These are phyloP conservation scores for Brachyrhaphis roseni DNA, from an alignment of 2,797 vertebrate genomes.

Conservation along the genomic window DNA sequence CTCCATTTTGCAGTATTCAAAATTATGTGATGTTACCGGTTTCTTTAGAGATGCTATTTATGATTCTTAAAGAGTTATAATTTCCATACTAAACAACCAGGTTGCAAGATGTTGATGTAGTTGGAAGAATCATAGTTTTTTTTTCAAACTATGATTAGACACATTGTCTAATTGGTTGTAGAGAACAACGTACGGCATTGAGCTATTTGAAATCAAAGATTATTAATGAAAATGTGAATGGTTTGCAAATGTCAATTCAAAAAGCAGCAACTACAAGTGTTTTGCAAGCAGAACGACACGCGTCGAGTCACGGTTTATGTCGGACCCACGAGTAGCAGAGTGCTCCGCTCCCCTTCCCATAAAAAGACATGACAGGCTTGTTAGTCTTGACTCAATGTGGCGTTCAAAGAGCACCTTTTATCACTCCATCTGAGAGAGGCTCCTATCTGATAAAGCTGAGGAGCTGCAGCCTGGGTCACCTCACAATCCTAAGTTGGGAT, in stretches of 20 bases:
- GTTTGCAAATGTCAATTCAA: slow-evolving; percentile 12
- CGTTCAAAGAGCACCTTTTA: slow-evolving; percentile 82
- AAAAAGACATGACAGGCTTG: slow-evolving; percentile 68
- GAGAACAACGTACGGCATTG: slow-evolving; percentile 7
- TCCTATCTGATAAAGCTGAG: slow-evolving; percentile 75
- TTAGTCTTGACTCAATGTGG: slow-evolving; percentile 55
- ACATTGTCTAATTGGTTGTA: slow-evolving; percentile 17
- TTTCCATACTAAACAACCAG: background rate
- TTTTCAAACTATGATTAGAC: slow-evolving; percentile 36
- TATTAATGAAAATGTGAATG: background rate
- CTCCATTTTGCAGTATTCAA: background rate
- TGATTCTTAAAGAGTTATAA: background rate
- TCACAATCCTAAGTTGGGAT: slow-evolving; percentile 61
- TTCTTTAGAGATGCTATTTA: background rate
- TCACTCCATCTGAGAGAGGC: slow-evolving; percentile 74
- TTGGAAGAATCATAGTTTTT: too few relatives aligned
- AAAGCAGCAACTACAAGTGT: slow-evolving; percentile 30
- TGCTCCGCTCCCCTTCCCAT: slow-evolving; percentile 59
- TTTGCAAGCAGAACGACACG: slow-evolving; percentile 44
- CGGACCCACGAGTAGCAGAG: slow-evolving; percentile 53
- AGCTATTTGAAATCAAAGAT: background rate
- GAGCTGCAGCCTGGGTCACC: slow-evolving; percentile 70
- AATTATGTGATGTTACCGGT: background rate
- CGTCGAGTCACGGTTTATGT: slow-evolving; percentile 58
- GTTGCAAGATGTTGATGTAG: slow-evolving; percentile 13